phyloP scores from a whole-genome alignment of 2,888 invertebrate species.

The Ormyrus labotus region DNA sequence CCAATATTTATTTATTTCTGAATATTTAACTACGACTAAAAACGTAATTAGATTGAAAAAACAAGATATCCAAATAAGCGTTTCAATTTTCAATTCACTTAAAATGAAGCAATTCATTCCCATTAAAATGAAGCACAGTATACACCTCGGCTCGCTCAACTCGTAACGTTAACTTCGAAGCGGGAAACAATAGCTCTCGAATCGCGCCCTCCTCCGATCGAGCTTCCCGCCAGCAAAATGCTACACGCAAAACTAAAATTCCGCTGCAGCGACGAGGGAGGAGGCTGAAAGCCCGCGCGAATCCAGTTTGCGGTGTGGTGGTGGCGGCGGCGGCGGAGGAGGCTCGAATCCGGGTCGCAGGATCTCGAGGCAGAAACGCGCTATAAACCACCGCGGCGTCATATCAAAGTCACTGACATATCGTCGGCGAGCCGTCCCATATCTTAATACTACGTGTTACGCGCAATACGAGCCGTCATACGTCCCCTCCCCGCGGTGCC shows the following conservation, averaged over 20 bases:
- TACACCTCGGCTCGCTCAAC: too few relatives aligned
- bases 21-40: too few relatives aligned
- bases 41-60: too few relatives aligned
- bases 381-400: slow-evolving; percentile 26
- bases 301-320: not conserved
- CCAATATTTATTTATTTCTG: too few relatives aligned
- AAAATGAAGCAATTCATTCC: too few relatives aligned
- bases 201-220: not conserved
- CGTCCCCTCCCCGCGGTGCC: not conserved
- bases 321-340: not conserved
- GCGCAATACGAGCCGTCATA: slow-evolving; percentile 13
- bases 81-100: too few relatives aligned
- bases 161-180: too few relatives aligned
- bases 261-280: not conserved
- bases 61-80: too few relatives aligned
- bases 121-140: too few relatives aligned
- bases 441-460: slow-evolving; percentile 19
- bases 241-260: not conserved
- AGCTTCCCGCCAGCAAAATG: not conserved
- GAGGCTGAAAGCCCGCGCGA: not conserved
- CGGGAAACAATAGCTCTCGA: too few relatives aligned
- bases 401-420: slow-evolving; percentile 36
- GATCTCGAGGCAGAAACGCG: slow-evolving; percentile 28
- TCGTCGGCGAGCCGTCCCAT: slow-evolving; percentile 19
- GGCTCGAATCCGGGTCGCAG: slow-evolving; percentile 26